phyloP scores from a whole-genome alignment of 2,888 invertebrate genomes.

The Dicyrtomina minuta region DNA sequence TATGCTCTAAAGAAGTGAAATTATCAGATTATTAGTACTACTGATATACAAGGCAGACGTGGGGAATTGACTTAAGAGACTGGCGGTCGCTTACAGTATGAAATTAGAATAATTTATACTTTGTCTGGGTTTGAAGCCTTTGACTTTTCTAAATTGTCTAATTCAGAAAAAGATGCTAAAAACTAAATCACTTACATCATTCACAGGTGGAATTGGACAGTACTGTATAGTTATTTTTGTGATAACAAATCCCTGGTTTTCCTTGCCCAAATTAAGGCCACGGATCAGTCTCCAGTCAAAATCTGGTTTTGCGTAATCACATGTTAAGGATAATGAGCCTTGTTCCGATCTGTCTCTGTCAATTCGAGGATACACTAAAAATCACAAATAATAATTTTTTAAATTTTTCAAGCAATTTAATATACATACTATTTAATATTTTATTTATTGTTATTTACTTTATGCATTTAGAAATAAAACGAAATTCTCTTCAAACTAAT shows the following conservation, averaged over 20 bases:
- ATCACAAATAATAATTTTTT: background rate
- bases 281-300: constrained; percentile 44
- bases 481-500: too few relatives aligned
- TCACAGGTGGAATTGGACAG: constrained; percentile 39
- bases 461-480: too few relatives aligned
- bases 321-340: constrained; percentile 14
- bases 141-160: too few relatives aligned
- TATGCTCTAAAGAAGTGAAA: constrained; percentile 39
- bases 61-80: too few relatives aligned
- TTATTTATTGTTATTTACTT: too few relatives aligned
- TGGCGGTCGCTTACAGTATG: too few relatives aligned
- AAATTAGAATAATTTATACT: background rate
- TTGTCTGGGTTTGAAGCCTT: too few relatives aligned
- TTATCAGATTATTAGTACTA: too few relatives aligned
- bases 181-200: constrained; percentile 27
- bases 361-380: constrained; percentile 1
- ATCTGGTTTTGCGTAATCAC: constrained; percentile 41
- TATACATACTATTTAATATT: too few relatives aligned
- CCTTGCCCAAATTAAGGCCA: constrained; percentile 42
- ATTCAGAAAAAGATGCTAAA: background rate
- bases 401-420: background rate
- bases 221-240: constrained; percentile 43
- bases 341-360: background rate
- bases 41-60: too few relatives aligned
- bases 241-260: constrained; percentile 32